These are phyloP conservation scores for Malachius bipustulatus DNA, from an alignment of 2,888 invertebrate genomes.

Conservation along the genomic window DNA sequence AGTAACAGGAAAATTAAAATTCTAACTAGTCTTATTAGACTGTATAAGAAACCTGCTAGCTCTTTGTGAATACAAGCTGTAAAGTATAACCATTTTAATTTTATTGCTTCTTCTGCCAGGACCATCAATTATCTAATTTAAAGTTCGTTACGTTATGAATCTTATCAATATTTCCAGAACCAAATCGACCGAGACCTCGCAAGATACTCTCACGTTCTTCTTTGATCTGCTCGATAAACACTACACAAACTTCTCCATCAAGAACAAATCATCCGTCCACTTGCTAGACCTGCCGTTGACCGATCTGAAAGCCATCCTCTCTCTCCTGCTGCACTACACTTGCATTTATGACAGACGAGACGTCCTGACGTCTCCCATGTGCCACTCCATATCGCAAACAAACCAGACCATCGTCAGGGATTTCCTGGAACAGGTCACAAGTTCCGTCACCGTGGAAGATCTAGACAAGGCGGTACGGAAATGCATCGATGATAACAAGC, in stretches of 20 bases:
- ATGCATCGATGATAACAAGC: conserved; percentile 17
- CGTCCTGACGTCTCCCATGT: conserved; percentile 31
- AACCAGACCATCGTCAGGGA: conserved; percentile 29
- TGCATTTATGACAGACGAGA: conserved; percentile 31
- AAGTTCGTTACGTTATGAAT: not conserved
- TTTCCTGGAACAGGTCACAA: conserved; percentile 28
- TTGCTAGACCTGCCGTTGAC: conserved; percentile 20
- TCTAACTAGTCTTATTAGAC: too few relatives aligned
- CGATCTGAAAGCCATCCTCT: conserved; percentile 25
- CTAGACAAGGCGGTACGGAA: conserved; percentile 23
- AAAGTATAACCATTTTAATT: not conserved
- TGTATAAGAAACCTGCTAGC: too few relatives aligned
- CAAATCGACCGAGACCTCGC: conserved; percentile 19
- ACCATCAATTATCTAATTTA: not conserved
- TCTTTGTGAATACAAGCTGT: conserved; percentile 1
- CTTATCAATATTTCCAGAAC: conserved; percentile 18
- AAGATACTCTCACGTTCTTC: conserved; percentile 22
- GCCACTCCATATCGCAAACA: conserved; percentile 24
- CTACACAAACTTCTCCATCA: conserved; percentile 25
- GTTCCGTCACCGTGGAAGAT: conserved; percentile 22
- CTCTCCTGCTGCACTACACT: conserved; percentile 33
- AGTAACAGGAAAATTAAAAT: too few relatives aligned
- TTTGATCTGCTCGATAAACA: conserved; percentile 23
- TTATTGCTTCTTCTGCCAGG: not conserved
- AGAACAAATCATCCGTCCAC: conserved; percentile 19